Base-by-base conservation (phyloP, 1,140 invertebrate species). In the Papilio aristodemus region DNA sequence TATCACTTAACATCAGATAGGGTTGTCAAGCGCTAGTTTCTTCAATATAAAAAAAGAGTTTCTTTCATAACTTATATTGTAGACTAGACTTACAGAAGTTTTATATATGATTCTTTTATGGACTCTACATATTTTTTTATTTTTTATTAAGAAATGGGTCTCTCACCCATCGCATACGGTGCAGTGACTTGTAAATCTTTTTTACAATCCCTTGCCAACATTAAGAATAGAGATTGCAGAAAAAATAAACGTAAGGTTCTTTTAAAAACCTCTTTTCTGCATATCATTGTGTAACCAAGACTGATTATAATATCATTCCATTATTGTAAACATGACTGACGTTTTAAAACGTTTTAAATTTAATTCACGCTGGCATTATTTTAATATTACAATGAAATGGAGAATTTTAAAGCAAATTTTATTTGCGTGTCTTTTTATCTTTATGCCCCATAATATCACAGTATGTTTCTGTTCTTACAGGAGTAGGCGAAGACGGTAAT, bases 281-380 rank as follows among this genome's bases (percentile, higher is more conserved):
- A 54, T 22, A 5, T 54, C 46, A 54, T 54, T 54, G 5, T 4
- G 7, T 8, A 46, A 4, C 17, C 46, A 6, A 13, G 19, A 9
- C 19, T 46, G 14, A 46, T 54, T 54, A 54, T 54, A 25, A 25
- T 54, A 25, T 54, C 19, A 19, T 46, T 17, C 10, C 0, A 19
- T 13, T 54, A 54, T 54, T 54, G 5, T 54, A 10, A 54, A 54
- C 11, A 22, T 54, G 46, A 54, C 22, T 54, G 46, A 54, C 46
- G 46, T 54, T 54, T 54, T 54, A 54, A 54, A 54, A 22, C 17
- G n/a, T n/a, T n/a, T 3, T 22, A 22, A 54, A 46, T 19, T 13
- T 22, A 54, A 25, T 9, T 10, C 1, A 17, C 5, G 46, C 0
- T 19, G 19, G 19, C 7, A 50, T 19, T 50, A 19, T 19, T 50